Percentiles rank a stretch among this genome's conserved stretches.
phyloP scores from a whole-genome alignment of 2,113 vertebrate genomes.

The Callorhinus ursinus region DNA sequence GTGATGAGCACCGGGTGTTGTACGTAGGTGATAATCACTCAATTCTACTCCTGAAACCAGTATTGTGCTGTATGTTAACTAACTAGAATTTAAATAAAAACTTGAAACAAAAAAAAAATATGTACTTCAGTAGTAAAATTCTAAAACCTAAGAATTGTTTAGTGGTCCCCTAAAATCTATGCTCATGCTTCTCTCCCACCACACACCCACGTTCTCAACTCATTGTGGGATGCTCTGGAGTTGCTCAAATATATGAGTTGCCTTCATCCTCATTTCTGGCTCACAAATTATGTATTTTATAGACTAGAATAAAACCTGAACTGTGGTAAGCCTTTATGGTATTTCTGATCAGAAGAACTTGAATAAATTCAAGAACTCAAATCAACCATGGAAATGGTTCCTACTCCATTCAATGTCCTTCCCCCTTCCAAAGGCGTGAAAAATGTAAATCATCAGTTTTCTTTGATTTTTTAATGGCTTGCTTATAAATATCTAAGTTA shows the following conservation, averaged over 20 bases:
- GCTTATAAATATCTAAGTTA: not conserved
- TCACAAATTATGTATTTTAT: not conserved
- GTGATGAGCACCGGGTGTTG: not conserved
- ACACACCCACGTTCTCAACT: not conserved
- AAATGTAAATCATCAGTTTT: not conserved
- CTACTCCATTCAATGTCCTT: not conserved
- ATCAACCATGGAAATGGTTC: not conserved
- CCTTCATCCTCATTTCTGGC: not conserved
- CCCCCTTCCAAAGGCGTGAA: not conserved
- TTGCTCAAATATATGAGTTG: not conserved
- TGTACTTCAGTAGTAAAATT: not conserved
- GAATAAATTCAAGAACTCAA: not conserved
- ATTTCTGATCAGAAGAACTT: not conserved
- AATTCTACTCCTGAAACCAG: not conserved
- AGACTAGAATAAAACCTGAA: not conserved
- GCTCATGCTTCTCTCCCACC: not conserved
- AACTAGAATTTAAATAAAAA: not conserved
- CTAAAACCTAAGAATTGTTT: not conserved
- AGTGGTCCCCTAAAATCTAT: not conserved
- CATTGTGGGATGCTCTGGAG: not conserved
- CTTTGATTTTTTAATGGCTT: not conserved
- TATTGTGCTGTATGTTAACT: not conserved
- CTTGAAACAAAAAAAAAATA: not conserved
- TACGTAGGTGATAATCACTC: not conserved
- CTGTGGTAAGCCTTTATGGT: not conserved